These are phyloP conservation scores for Bicyclus anynana DNA, from an alignment of 1,140 invertebrate genomes.

Conservation along the genomic window DNA sequence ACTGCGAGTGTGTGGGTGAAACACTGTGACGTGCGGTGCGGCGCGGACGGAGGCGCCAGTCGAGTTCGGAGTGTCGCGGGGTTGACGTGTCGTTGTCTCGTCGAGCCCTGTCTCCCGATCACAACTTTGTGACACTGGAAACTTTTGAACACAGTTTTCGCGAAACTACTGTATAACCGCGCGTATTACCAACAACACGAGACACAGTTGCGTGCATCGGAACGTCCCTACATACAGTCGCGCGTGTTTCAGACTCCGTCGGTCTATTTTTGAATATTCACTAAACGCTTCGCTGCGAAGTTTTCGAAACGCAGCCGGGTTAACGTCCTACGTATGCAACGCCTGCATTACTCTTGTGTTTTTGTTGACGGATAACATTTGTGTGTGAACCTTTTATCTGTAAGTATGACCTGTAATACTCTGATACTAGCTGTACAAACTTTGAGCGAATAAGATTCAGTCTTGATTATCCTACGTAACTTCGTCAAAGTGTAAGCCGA, in stretches of 20 bases:
- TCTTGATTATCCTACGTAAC: conserved; percentile 50
- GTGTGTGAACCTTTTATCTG: conserved; percentile 68
- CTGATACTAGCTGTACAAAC: conserved; percentile 45
- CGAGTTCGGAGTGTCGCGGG: conserved; percentile 55
- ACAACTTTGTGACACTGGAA: conserved; percentile 71
- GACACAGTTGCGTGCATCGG: conserved; percentile 34
- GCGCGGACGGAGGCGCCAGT: conserved; percentile 59
- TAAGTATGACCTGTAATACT: conserved; percentile 71
- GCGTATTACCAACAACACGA: conserved; percentile 35
- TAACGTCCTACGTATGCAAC: conserved; percentile 66
- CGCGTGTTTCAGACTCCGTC: conserved; percentile 52
- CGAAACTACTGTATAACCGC: conserved; percentile 37
- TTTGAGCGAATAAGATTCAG: conserved; percentile 22
- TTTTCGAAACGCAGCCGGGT: conserved; percentile 74
- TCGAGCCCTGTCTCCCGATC: conserved; percentile 57
- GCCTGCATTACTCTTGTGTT: conserved; percentile 68
- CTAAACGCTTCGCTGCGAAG: conserved; percentile 66
- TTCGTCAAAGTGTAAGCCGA: conserved; percentile 34
- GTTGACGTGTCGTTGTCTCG: conserved; percentile 53
- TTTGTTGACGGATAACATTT: conserved; percentile 73
- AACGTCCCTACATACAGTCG: conserved; percentile 43
- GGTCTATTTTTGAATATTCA: conserved; percentile 75
- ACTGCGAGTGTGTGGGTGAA: conserved; percentile 50
- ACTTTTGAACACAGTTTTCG: conserved; percentile 66
- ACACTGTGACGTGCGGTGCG: conserved; percentile 50